phyloP scores from a whole-genome alignment of 2,113 vertebrate species.

The Oceanodroma tethys region DNA sequence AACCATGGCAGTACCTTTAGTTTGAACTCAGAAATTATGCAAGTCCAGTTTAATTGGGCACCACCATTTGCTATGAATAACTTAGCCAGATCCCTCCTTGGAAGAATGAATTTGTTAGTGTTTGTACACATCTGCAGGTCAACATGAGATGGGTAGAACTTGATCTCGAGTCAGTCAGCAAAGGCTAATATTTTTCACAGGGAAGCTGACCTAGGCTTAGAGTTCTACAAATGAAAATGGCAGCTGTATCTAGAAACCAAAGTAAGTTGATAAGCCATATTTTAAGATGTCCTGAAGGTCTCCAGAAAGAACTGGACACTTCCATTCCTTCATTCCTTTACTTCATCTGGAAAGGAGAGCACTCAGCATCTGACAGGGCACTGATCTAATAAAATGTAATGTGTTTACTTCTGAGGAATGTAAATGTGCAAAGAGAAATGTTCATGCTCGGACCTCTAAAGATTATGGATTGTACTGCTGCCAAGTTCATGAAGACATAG shows the following conservation, averaged over 20 bases:
- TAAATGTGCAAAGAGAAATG: neutral
- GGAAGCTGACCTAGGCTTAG: neutral
- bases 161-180: accelerated
- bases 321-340: neutral
- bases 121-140: neutral
- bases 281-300: neutral
- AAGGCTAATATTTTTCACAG: neutral
- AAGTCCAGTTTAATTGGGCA: neutral
- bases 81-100: neutral
- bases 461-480: neutral
- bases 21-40: neutral
- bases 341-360: neutral
- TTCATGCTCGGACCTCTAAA: neutral
- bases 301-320: neutral
- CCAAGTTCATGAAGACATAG: neutral
- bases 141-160: neutral
- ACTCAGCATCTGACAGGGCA: neutral
- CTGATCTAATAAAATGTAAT: neutral
- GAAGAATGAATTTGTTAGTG: neutral
- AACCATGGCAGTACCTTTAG: neutral
- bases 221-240: neutral
- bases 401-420: neutral
- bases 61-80: neutral
- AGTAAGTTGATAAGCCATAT: neutral
- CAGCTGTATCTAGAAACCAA: neutral